Conservation (phyloP, 2,888 invertebrate species). For the Morpho deidamia region DNA sequence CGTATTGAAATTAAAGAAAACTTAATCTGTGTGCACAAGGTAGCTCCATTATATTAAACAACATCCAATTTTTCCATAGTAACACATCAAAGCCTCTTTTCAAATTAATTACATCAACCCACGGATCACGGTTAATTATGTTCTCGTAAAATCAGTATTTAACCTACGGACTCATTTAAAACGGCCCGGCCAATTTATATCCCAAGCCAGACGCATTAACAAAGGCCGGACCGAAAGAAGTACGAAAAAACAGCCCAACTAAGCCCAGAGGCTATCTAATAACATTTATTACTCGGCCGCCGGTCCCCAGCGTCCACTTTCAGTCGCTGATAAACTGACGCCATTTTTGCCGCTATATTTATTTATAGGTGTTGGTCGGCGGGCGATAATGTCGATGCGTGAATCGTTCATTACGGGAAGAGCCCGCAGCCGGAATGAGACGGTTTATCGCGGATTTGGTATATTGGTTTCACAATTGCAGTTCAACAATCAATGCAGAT, state of each 20-base stretch:
- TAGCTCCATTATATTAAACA: background rate
- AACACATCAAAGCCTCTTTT: background rate
- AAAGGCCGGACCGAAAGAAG: slow-evolving; percentile 65
- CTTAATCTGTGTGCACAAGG: no score
- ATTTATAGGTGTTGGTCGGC: slow-evolving; percentile 67
- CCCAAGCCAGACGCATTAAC: slow-evolving; percentile 73
- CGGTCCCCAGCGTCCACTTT: slow-evolving; percentile 76
- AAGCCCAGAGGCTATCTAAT: slow-evolving; percentile 77
- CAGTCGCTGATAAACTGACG: slow-evolving; percentile 73
- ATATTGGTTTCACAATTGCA: slow-evolving; percentile 29
- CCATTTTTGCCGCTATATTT: slow-evolving; percentile 78
- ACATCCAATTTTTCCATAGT: background rate
- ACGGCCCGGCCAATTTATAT: slow-evolving; percentile 65
- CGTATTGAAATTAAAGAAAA: no score
- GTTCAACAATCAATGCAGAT: slow-evolving; percentile 13
- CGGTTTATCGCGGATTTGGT: slow-evolving; percentile 29
- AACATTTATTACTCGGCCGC: slow-evolving; percentile 74
- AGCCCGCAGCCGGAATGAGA: slow-evolving; percentile 33
- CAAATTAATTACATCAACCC: background rate
- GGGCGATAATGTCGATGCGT: slow-evolving; percentile 64
- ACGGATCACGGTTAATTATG: slow-evolving; percentile 19
- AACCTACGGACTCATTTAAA: slow-evolving; percentile 43
- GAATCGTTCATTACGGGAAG: slow-evolving; percentile 51
- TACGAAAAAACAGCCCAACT: slow-evolving; percentile 66
- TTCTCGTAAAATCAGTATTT: slow-evolving; percentile 28